Conservation (phyloP, 2,113 vertebrate species). For the Indri indri region DNA sequence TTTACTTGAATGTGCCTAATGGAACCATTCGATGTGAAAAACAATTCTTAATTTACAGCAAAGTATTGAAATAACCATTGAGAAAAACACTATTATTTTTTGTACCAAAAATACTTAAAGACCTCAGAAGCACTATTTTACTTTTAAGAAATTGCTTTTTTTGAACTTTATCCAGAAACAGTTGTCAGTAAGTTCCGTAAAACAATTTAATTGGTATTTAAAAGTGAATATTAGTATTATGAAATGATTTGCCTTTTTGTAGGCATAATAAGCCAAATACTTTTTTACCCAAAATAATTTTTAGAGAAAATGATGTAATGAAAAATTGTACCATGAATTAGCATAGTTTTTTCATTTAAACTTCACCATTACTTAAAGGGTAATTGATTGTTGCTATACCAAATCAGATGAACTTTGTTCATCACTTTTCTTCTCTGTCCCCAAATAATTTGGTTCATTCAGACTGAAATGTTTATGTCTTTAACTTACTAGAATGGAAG, state of each 20-base stretch:
- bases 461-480: constrained; percentile 57
- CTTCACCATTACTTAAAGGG: constrained; percentile 47
- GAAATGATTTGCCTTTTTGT: constrained; percentile 79
- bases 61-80: constrained; percentile 85
- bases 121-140: constrained; percentile 89
- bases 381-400: constrained; percentile 34
- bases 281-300: constrained; percentile 79
- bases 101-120: constrained; percentile 89
- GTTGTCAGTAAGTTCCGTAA: constrained; percentile 75
- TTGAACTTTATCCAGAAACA: constrained; percentile 75
- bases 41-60: constrained; percentile 86
- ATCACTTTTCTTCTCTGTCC: constrained; percentile 48
- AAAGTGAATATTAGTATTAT: constrained; percentile 65
- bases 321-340: constrained; percentile 65
- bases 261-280: constrained; percentile 78
- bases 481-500: constrained; percentile 17
- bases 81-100: constrained; percentile 85
- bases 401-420: constrained; percentile 62
- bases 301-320: constrained; percentile 60
- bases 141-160: constrained; percentile 84
- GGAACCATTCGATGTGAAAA: constrained; percentile 90
- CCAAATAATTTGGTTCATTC: constrained; percentile 53
- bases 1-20: constrained; percentile 93
- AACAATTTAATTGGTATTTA: constrained; percentile 67
- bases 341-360: constrained; percentile 51